Evolutionary conservation across 2,113 vertebrate genomes (phyloP), one percentile per base, ranked within the genome.

Genomic region (Pachyramphus minor): DNA sequence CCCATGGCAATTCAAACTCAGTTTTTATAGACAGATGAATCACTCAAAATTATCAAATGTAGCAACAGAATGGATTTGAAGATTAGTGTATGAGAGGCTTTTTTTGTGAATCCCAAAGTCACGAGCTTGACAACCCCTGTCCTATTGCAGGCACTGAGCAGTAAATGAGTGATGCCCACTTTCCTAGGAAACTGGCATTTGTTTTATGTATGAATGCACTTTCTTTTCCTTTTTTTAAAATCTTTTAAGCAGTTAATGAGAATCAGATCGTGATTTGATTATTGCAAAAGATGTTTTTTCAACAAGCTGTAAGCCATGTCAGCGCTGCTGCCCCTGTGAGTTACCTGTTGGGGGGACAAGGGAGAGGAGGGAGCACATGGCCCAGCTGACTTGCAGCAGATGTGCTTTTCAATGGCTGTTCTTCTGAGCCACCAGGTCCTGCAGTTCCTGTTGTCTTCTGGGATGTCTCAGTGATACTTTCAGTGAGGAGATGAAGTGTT

Each of bases 11-110:
- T 55, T 73, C 4, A 0, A 22, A 35, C n/a, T 78, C 84, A 35
- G 64, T 39, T 89, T 94, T 81, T 58, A 9, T 22, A 76, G 71
- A 73, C 44, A 85, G 59, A 64, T 58, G 44, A 76, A 12, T 85
- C 74, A 19, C 62, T 93, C 64, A 35, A 52, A 78, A 62, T 42
- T 71, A 84, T 53, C 74, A 84, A 92, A 79, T 86, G 42, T 11
- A 75, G 73, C 39, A 44, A 35, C 12, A 45, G 66, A 88, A 37
- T 27, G 55, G 35, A 64, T 62, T 22, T 74, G 41, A 78, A 59
- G 49, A 44, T n/a, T 25, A 7, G 3, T 37, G 10, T 58, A 11
- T 55, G 35, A 71, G 85, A 31, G 72, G 13, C 47, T 55, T 85
- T 63, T 84, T 37, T 44, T 19, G 23, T 25, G 62, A 58, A 63